Conservation (phyloP, 2,113 vertebrate species). For the Rhipidura dahli region DNA sequence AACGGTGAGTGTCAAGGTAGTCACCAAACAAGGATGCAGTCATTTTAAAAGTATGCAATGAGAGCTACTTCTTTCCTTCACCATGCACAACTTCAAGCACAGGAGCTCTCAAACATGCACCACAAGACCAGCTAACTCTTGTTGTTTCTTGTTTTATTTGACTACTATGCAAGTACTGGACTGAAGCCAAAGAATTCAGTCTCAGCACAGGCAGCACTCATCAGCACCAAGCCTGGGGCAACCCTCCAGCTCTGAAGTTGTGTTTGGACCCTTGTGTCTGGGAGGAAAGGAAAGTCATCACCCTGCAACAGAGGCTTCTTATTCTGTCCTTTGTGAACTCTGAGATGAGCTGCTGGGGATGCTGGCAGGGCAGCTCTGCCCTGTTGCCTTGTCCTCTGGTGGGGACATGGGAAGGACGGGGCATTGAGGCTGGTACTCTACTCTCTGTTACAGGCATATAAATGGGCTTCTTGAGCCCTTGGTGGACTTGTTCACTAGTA, state of each 20-base stretch:
- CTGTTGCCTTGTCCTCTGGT: background rate
- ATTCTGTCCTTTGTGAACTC: background rate
- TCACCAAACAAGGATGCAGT: background rate
- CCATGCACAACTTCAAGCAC: background rate
- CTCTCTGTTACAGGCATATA: background rate
- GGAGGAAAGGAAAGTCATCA: background rate
- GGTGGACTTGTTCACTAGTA: background rate
- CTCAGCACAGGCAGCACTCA: background rate
- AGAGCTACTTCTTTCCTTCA: background rate
- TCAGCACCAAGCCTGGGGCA: background rate
- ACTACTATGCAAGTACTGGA: conserved; percentile 49
- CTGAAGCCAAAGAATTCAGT: conserved; percentile 35
- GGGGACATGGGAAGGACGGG: background rate
- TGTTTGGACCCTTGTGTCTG: background rate
- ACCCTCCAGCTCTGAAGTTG: background rate
- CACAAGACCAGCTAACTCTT: background rate
- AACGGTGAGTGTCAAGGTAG: background rate
- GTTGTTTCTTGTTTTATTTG: conserved; percentile 60
- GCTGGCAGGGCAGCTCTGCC: background rate
- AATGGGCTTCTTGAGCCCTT: background rate
- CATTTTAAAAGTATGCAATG: background rate
- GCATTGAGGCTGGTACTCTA: background rate
- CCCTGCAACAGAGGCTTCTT: background rate
- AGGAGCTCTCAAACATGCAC: background rate
- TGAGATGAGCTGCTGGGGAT: background rate